A percentile compares a stretch with the other conserved stretches of the same genome.
Evolutionary conservation across 2,113 vertebrate species (phyloP).

Genomic region (Dicentrarchus labrax): DNA sequence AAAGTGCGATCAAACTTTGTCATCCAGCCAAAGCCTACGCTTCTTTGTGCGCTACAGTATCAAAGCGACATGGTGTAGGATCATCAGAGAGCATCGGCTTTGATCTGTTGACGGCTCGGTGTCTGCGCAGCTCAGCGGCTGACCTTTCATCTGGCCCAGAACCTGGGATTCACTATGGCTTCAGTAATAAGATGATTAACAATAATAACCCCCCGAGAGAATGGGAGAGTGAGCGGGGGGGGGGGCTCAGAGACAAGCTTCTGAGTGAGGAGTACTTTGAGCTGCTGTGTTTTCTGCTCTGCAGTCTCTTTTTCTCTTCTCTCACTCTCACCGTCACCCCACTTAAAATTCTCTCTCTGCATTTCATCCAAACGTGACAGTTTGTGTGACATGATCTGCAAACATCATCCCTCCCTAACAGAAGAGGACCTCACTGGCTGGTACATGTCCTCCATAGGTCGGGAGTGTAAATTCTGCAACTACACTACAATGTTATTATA

Average conservation of each 20-base stretch:
- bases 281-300: slow-evolving; percentile 27
- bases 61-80: slow-evolving; percentile 71
- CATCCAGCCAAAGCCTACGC: slow-evolving; percentile 60
- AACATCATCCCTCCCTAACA: slow-evolving; percentile 48
- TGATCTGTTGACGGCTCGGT: slow-evolving; percentile 77
- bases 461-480: slow-evolving; percentile 12
- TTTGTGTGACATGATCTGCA: slow-evolving; percentile 59
- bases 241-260: slow-evolving; percentile 2
- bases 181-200: slow-evolving; percentile 79
- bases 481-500: background rate
- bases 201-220: slow-evolving; percentile 77
- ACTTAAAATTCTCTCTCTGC: slow-evolving; percentile 68
- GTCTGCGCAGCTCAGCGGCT: slow-evolving; percentile 64
- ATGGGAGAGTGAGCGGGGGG: background rate
- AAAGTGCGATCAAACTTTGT: slow-evolving; percentile 76
- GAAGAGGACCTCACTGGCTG: slow-evolving; percentile 38
- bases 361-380: slow-evolving; percentile 54
- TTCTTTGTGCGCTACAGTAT: slow-evolving; percentile 77
- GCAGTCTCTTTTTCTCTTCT: slow-evolving; percentile 7
- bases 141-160: slow-evolving; percentile 76
- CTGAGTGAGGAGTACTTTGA: slow-evolving; percentile 43
- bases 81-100: slow-evolving; percentile 69
- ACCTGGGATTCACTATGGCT: slow-evolving; percentile 72
- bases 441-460: slow-evolving; percentile 35
- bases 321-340: slow-evolving; percentile 18